Conservation (phyloP, 2,113 vertebrate genomes). For the Lagenorhynchus albirostris region DNA sequence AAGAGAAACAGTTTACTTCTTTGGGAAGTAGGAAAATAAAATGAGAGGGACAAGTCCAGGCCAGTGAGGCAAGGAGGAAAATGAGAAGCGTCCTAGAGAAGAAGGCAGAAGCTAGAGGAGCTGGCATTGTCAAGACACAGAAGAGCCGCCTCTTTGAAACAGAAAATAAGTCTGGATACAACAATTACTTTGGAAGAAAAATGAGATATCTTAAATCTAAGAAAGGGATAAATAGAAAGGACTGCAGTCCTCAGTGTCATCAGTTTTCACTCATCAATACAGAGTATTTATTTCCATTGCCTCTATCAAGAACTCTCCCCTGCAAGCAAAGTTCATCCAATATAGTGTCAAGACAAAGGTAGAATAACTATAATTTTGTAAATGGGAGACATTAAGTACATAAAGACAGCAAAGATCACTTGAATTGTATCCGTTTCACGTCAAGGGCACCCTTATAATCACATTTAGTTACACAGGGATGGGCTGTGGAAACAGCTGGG, state of each 20-base stretch:
- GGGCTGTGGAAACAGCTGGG: constrained; percentile 58
- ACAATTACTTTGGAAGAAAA: constrained; percentile 39
- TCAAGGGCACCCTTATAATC: constrained; percentile 57
- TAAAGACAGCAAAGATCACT: constrained; percentile 50
- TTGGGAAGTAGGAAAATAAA: neutral
- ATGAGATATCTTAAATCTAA: constrained; percentile 33
- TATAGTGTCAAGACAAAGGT: constrained; percentile 38
- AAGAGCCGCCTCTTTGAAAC: neutral
- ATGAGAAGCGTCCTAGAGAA: neutral
- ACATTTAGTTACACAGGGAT: constrained; percentile 61
- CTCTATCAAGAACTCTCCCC: constrained; percentile 47
- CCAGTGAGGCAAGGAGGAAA: neutral
- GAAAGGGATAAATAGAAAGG: constrained; percentile 38
- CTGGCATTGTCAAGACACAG: neutral
- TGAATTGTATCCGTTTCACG: constrained; percentile 13
- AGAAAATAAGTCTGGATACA: neutral
- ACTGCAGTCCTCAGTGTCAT: neutral
- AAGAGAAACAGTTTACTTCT: neutral
- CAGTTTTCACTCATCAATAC: neutral
- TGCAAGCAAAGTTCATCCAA: constrained; percentile 48
- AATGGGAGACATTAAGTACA: constrained; percentile 8
- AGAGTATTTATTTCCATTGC: constrained; percentile 19
- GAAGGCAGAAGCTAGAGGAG: neutral
- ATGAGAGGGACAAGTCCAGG: neutral
- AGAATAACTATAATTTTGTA: constrained; percentile 62